Percentiles rank a stretch among this genome's conserved stretches.
Evolutionary conservation across 92 coral and sea anemone species (phyloP).

Genomic region (Parazoanthus atlanticus): DNA sequence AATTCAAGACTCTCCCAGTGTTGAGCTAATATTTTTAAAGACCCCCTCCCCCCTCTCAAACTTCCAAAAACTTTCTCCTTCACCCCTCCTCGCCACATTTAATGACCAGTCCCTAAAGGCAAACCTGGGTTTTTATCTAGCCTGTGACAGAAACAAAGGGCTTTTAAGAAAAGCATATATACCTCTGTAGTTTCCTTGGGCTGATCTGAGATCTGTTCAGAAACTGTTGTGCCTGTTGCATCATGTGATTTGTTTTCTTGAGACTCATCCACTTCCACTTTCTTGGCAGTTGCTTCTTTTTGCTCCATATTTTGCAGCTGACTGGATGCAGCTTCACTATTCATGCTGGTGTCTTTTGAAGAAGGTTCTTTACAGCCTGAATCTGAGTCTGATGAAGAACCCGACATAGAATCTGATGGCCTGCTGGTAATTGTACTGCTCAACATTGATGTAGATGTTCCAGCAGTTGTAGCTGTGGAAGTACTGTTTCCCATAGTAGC

Average conservation of each 20-base stretch:
- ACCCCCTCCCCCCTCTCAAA: no score
- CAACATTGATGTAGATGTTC: conserved; percentile 10
- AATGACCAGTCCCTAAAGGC: no score
- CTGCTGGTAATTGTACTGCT: conserved; percentile 2
- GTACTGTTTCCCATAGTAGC: conserved; percentile 17
- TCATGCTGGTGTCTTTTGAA: not conserved
- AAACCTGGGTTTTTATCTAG: no score
- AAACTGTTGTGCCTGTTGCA: not conserved
- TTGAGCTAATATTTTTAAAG: no score
- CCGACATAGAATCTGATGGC: not conserved
- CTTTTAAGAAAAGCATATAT: no score
- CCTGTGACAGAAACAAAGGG: no score
- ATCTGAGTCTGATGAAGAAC: not conserved
- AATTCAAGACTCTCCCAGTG: no score
- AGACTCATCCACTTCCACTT: not conserved
- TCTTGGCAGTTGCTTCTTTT: not conserved
- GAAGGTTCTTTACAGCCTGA: not conserved
- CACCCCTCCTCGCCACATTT: no score
- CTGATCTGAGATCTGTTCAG: no score
- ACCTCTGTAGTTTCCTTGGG: no score
- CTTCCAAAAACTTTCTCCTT: no score
- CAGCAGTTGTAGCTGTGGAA: conserved; percentile 14
- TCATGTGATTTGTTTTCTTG: not conserved
- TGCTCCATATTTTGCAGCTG: not conserved
- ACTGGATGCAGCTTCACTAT: not conserved